A percentile compares a stretch with the other conserved stretches of the same genome.
These are phyloP conservation scores for Parasteatoda lunata DNA, from an alignment of 2,888 invertebrate species.

Conservation along the genomic window DNA sequence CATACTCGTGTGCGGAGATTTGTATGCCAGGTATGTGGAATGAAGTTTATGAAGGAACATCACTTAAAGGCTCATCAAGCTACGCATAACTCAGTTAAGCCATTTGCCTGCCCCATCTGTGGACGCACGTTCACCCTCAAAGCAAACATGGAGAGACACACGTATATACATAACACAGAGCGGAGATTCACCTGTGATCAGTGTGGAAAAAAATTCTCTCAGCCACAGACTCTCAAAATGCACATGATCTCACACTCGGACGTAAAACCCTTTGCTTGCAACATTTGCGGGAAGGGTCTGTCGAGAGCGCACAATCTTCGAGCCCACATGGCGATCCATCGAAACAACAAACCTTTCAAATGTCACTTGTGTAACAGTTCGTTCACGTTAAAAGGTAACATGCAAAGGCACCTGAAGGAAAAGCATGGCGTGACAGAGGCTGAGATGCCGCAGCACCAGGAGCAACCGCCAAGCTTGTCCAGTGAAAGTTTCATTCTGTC, in stretches of 20 bases:
- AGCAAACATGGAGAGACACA: constrained; percentile 75
- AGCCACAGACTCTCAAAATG: constrained; percentile 75
- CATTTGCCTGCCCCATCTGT: constrained; percentile 74
- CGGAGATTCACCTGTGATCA: constrained; percentile 74
- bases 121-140: constrained; percentile 74
- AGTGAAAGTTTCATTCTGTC: constrained; percentile 63
- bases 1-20: constrained; percentile 74
- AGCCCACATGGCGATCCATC: constrained; percentile 75
- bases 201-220: constrained; percentile 75
- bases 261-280: constrained; percentile 74
- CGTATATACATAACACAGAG: constrained; percentile 74
- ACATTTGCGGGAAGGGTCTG: constrained; percentile 75
- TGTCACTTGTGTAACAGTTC: constrained; percentile 74
- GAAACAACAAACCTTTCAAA: constrained; percentile 74
- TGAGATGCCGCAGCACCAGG: constrained; percentile 55
- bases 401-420: constrained; percentile 70
- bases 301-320: constrained; percentile 75
- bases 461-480: constrained; percentile 47
- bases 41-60: constrained; percentile 76
- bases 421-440: constrained; percentile 70
- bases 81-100: constrained; percentile 74
- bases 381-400: constrained; percentile 75
- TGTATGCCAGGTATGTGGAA: constrained; percentile 75
- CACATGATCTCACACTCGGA: constrained; percentile 75
- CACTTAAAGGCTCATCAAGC: constrained; percentile 75